Evolutionary conservation across 1,140 invertebrate species (phyloP).

Genomic region (Nymphalis io): DNA sequence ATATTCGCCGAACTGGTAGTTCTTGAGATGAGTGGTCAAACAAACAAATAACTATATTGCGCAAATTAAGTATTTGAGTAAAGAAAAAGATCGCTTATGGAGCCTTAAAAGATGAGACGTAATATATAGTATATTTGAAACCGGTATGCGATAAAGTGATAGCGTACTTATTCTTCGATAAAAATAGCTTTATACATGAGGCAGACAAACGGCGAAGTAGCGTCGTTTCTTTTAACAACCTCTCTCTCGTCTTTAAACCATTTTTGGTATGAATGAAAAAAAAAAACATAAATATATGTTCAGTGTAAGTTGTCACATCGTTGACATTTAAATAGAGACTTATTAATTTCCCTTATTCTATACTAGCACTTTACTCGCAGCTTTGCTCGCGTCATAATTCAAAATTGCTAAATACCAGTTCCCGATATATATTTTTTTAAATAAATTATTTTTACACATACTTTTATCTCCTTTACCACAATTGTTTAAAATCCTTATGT

Average conservation of each 20-base stretch:
- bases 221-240: not conserved
- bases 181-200: slow-evolving; percentile 1
- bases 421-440: no score
- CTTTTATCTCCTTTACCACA: no score
- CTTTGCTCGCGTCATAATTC: no score
- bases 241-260: not conserved
- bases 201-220: not conserved
- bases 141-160: slow-evolving; percentile 1
- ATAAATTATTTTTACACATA: no score
- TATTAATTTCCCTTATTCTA: not conserved
- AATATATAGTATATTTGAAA: not conserved
- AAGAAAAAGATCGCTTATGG: not conserved
- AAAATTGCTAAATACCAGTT: no score
- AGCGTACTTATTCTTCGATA: slow-evolving; percentile 1
- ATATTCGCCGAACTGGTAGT: no score
- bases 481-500: no score
- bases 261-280: not conserved
- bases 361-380: no score
- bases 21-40: not conserved
- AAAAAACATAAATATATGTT: slow-evolving; percentile 4
- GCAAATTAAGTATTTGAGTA: not conserved
- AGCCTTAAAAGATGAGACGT: not conserved
- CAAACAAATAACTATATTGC: not conserved
- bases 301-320: not conserved
- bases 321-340: slow-evolving; percentile 1